Evolutionary conservation across 2,797 vertebrate genomes (phyloP), one percentile per base, ranked within the genome.

Genomic region (Rachycentron canadum): DNA sequence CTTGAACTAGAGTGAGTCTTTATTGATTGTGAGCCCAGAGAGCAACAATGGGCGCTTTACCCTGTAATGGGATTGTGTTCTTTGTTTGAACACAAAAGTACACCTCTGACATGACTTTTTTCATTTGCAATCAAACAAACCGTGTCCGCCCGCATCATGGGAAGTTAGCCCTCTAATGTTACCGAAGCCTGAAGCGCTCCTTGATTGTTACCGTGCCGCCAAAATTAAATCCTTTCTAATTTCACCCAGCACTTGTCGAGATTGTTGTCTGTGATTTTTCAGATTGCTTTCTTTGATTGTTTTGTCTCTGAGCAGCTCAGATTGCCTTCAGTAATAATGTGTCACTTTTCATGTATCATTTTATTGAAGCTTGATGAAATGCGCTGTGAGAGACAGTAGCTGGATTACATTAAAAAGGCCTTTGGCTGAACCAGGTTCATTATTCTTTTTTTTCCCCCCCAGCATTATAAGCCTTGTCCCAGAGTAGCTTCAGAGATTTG

Each of bases 271-370:
- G 82, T 78, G 81, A 85, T 91, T 92, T 90, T 85, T 87, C 79
- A 89, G 90, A 93, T 94, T 93, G 88, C 88, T 90, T 90, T 88
- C 81, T 90, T 84, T 93, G 90, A 93, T 94, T 93, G 90, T 93
- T 93, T 90, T 86, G 90, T 91, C 84, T 91, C 75, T 12, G 77
- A 84, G 85, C 65, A 1, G 76, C 86, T 85, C 77, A 38, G 81
- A 84, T 87, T 85, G 89, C 90, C 91, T 84, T 89, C 86, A 79
- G 90, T 92, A 88, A 91, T 90, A 89, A 92, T 79, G 80, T 90
- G 91, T 92, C 93, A 91, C 89, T 92, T 92, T 90, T 88, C 88
- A 86, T 90, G 92, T 93, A 82, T 85, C 74, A 56, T 91, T 88
- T 90, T 84, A 89, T 86, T 86, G 89, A 91, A 81, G 85, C 85